Evolutionary conservation across 2,797 vertebrate species (phyloP).

Genomic region (Tympanoctomys barrerae): DNA sequence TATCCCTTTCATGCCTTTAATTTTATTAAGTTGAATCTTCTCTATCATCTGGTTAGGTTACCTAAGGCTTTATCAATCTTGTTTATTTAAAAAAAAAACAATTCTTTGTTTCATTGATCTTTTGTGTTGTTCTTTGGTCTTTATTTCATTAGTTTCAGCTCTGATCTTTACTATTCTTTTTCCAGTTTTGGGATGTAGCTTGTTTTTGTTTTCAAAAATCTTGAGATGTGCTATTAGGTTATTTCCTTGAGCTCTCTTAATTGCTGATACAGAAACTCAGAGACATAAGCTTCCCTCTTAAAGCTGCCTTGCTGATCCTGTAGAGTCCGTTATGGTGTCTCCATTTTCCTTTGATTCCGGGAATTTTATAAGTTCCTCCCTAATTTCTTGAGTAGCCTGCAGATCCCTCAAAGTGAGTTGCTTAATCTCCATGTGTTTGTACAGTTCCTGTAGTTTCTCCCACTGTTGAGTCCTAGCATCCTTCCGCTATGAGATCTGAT

Average conservation of each 20-base stretch:
- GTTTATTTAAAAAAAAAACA: background rate
- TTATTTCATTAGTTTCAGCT: background rate
- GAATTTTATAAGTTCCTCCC: background rate
- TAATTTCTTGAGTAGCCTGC: background rate
- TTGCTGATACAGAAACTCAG: background rate
- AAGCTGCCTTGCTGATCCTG: background rate
- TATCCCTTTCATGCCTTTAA: background rate
- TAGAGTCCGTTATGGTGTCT: background rate
- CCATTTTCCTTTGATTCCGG: background rate
- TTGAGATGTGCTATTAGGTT: background rate
- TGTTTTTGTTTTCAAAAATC: background rate
- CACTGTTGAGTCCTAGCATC: background rate
- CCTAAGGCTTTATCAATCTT: background rate
- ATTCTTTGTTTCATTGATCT: background rate
- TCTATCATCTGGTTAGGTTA: background rate
- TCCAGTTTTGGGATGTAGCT: background rate
- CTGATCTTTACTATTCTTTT: background rate
- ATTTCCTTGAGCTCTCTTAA: background rate
- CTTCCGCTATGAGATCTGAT: background rate
- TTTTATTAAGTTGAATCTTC: background rate
- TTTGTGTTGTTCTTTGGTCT: background rate
- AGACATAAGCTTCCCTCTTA: background rate
- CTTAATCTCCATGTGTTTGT: background rate
- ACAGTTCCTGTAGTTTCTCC: background rate
- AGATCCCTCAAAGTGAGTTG: background rate